Evolutionary conservation across 2,797 vertebrate genomes (phyloP), one percentile per base, ranked within the genome.

Genomic region (Bovichtus variegatus): DNA sequence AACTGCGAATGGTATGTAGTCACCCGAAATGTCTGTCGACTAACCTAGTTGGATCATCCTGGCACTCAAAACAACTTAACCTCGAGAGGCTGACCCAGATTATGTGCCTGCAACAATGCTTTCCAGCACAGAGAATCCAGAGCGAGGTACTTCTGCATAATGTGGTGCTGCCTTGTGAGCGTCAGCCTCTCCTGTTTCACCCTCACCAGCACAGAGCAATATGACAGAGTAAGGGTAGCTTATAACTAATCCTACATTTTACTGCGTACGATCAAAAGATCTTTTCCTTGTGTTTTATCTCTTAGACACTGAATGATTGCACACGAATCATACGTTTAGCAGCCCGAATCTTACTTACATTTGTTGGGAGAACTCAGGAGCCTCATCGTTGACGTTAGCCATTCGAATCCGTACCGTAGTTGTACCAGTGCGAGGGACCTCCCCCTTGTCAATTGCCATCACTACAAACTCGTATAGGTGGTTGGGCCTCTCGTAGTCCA

Each of bases 381-480:
- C 90, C 81, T 97, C 96, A 19, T 98, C 97, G 11, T 97, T 98
- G 89, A 97, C 93, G 21, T 98, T 98, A 25, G 95, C 95, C 92
- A 97, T 93, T 5, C 94, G 94, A 19, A 98, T 94, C 53, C 96
- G 95, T 19, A 97, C 95, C 1, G 96, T 97, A 5, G 96, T 95
- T 0, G 96, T 98, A 13, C 96, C 97, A 0, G 96, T 97, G 51
- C 93, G 96, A 0, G 96, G 94, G 13, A 95, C 91, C 15, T 96
- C 89, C 8, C 96, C 97, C 68, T 94, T 95, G 92, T 98, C 97
- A 23, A 97, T 87, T 1, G 97, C 97, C 96, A 97, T 95, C 70
- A 97, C 89, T 8, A 97, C 93, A 85, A 98, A 97, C 91, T 97
- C 97, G 0, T 97, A 97, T 59, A 97, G 93, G 82, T 97, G 97